These are phyloP conservation scores for Erpobdella octoculata DNA, from an alignment of 2,888 invertebrate genomes.

Conservation along the genomic window DNA sequence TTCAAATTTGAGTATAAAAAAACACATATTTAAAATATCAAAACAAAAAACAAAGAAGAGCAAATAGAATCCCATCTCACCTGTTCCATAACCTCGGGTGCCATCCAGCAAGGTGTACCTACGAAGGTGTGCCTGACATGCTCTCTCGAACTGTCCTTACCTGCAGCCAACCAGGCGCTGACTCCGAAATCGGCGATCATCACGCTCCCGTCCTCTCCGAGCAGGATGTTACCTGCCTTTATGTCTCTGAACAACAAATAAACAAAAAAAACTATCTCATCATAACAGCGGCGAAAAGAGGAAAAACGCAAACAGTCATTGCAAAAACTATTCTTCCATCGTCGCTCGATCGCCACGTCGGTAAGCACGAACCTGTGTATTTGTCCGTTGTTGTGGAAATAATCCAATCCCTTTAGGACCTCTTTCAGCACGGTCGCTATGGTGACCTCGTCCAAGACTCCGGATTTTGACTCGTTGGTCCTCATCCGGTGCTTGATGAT, in stretches of 20 bases:
- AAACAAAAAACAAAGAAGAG: neutral
- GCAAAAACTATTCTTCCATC: neutral
- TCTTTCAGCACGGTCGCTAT: constrained; percentile 87
- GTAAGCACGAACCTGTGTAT: constrained; percentile 75
- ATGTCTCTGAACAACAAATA: constrained; percentile 67
- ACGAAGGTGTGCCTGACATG: constrained; percentile 95
- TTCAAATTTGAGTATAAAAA: neutral
- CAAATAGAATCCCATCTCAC: too few species aligned
- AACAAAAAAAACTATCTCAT: constrained; percentile 3
- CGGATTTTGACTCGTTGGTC: constrained; percentile 80
- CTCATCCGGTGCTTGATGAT: constrained; percentile 87
- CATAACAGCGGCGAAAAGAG: neutral
- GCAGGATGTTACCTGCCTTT: constrained; percentile 92
- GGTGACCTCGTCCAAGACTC: constrained; percentile 92
- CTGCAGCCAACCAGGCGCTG: constrained; percentile 90
- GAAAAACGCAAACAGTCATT: neutral
- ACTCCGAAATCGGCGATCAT: constrained; percentile 99
- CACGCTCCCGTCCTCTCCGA: constrained; percentile 89
- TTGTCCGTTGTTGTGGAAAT: constrained; percentile 96
- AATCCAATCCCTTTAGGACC: constrained; percentile 87
- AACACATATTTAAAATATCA: neutral
- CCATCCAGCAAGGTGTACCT: constrained; percentile 99
- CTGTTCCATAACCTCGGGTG: constrained; percentile 87
- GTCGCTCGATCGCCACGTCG: neutral
- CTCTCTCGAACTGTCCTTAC: constrained; percentile 78